Evolutionary conservation across 1,140 invertebrate species (phyloP).

Genomic region (Drosophila equinoxialis): DNA sequence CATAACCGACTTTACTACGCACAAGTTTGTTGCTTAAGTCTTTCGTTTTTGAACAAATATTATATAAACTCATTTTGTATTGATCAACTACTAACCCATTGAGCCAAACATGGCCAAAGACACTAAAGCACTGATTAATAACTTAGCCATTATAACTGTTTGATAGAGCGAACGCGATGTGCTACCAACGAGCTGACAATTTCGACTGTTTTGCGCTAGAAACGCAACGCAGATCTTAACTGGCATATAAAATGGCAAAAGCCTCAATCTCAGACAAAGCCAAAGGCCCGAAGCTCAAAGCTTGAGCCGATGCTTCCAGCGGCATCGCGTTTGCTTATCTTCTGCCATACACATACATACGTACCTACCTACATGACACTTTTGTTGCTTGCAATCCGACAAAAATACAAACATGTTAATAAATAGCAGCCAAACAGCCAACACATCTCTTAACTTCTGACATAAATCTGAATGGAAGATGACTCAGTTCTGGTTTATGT

Average conservation of each 20-base stretch:
- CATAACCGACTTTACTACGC: slow-evolving; percentile 24
- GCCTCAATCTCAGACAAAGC: slow-evolving; percentile 4
- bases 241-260: slow-evolving; percentile 48
- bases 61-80: slow-evolving; percentile 12
- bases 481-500: slow-evolving; percentile 48
- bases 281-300: slow-evolving; percentile 29
- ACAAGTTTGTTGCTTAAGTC: slow-evolving; percentile 63
- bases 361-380: too few species aligned
- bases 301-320: slow-evolving; percentile 30
- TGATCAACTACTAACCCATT: slow-evolving; percentile 68
- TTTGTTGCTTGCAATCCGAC: slow-evolving; percentile 63
- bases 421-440: slow-evolving; percentile 58
- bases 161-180: slow-evolving; percentile 62
- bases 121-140: slow-evolving; percentile 73
- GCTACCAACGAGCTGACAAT: slow-evolving; percentile 72
- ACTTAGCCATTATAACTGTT: slow-evolving; percentile 65
- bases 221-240: slow-evolving; percentile 71
- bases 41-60: slow-evolving; percentile 41
- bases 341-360: slow-evolving; percentile 42
- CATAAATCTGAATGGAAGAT: slow-evolving; percentile 44
- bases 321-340: slow-evolving; percentile 54
- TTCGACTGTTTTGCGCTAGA: slow-evolving; percentile 78
- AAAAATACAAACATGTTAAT: slow-evolving; percentile 62
- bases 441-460: slow-evolving; percentile 34
- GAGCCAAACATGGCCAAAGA: slow-evolving; percentile 80